These are phyloP conservation scores for human (Homo sapiens) DNA, from an alignment of 2,113 vertebrate species.

Conservation along the genomic window GRCh38 chr7:87861001-87861500, in stretches of 20 bases:
- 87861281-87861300: neutral
- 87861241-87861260: neutral
- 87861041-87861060: neutral
- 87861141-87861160: neutral
- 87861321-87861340: neutral
- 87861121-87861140: neutral
- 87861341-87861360: neutral
- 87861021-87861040: neutral
- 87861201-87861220: neutral
- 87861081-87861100: neutral
- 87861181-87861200: neutral
- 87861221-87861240: neutral
- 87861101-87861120: conserved; percentile 4
- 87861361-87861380: neutral
- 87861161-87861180: neutral
- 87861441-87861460: neutral
- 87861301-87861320: neutral
- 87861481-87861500: neutral
- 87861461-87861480: neutral
- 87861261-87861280: neutral
- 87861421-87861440: neutral
- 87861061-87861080: neutral
- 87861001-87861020: too few species aligned
- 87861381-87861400: neutral
- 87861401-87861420: neutral